phyloP scores from a whole-genome alignment of 2,888 invertebrate genomes.

The Lasioglossum lativentre region DNA sequence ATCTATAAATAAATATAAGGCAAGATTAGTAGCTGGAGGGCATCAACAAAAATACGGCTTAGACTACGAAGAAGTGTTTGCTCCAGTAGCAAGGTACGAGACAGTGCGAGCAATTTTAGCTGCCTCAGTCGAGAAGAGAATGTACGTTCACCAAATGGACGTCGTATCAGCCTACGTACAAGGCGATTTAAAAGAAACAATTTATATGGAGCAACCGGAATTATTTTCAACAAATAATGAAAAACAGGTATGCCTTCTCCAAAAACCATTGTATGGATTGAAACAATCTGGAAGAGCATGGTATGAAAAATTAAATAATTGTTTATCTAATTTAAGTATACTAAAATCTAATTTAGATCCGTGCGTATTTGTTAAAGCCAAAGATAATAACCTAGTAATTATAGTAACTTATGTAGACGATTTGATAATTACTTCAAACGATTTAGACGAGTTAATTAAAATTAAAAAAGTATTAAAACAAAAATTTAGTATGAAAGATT shows the following conservation, averaged over 20 bases:
- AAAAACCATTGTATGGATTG: slow-evolving; percentile 56
- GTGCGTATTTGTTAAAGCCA: slow-evolving; percentile 51
- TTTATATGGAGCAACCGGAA: slow-evolving; percentile 59
- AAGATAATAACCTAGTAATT: slow-evolving; percentile 9
- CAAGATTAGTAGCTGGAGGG: slow-evolving; percentile 67
- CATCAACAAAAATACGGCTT: slow-evolving; percentile 57
- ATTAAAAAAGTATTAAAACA: slow-evolving; percentile 38
- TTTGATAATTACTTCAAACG: slow-evolving; percentile 20
- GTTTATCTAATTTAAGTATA: slow-evolving; percentile 19
- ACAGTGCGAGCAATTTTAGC: slow-evolving; percentile 64
- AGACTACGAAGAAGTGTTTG: slow-evolving; percentile 61
- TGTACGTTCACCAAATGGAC: slow-evolving; percentile 69
- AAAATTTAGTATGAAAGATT: slow-evolving; percentile 22
- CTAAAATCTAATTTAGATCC: slow-evolving; percentile 59
- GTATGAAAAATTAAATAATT: slow-evolving; percentile 49
- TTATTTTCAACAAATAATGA: slow-evolving; percentile 50
- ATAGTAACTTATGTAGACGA: slow-evolving; percentile 56
- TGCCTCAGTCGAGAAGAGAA: slow-evolving; percentile 56
- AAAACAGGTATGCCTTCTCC: slow-evolving; percentile 58
- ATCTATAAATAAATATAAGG: slow-evolving; percentile 58
- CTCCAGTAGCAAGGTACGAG: slow-evolving; percentile 67
- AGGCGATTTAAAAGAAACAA: slow-evolving; percentile 54
- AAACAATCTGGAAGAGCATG: slow-evolving; percentile 59
- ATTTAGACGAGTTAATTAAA: slow-evolving; percentile 40
- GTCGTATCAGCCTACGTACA: slow-evolving; percentile 57